These are phyloP conservation scores for Gobio gobio DNA, from an alignment of 2,113 vertebrate species.

Conservation along the genomic window DNA sequence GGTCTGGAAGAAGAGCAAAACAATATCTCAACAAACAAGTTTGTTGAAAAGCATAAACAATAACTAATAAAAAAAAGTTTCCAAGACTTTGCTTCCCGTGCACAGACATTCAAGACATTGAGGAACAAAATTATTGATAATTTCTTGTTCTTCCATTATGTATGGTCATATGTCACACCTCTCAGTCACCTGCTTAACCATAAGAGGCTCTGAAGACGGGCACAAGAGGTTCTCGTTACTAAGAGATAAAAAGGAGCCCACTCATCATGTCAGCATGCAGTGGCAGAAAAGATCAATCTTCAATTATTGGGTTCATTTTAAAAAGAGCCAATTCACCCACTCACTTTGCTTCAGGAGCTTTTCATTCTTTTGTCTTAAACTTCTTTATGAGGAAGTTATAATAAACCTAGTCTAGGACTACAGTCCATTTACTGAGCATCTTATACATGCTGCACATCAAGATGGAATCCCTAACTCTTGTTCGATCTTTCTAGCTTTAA, in stretches of 20 bases:
- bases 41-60: background rate
- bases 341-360: background rate
- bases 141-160: background rate
- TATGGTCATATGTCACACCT: background rate
- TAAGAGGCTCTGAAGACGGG: constrained; percentile 2
- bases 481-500: background rate
- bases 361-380: constrained; percentile 3
- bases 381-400: background rate
- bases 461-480: background rate
- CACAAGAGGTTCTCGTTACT: constrained; percentile 10
- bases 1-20: background rate
- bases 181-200: background rate
- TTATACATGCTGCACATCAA: background rate
- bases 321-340: constrained; percentile 29
- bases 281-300: constrained; percentile 42
- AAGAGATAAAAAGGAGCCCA: constrained; percentile 20
- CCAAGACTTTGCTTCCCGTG: background rate
- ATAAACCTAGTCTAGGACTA: background rate
- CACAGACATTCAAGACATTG: background rate
- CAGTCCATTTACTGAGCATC: background rate
- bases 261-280: constrained; percentile 55
- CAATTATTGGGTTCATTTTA: constrained; percentile 30
- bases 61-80: background rate
- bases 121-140: background rate
- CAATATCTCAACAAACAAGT: background rate